Evolutionary conservation across 2,888 invertebrate species (phyloP).

Genomic region (Scrobipalpa costella): DNA sequence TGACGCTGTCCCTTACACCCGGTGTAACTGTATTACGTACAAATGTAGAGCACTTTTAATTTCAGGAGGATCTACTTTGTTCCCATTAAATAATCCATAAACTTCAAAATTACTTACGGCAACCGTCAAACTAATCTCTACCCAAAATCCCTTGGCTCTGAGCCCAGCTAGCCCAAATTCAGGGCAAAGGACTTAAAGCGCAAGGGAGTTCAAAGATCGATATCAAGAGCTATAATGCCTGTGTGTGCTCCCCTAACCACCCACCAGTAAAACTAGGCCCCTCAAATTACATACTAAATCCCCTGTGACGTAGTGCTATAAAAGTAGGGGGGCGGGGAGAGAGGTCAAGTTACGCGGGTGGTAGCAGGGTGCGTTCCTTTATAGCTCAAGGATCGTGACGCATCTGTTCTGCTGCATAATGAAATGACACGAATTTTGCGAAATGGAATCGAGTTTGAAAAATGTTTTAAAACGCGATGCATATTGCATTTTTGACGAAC

Average conservation of each 20-base stretch:
- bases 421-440: constrained; percentile 66
- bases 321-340: constrained; percentile 48
- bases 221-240: constrained; percentile 72
- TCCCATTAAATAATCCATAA: constrained; percentile 3
- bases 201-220: constrained; percentile 77
- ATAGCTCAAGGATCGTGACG: constrained; percentile 66
- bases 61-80: neutral
- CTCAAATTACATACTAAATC: constrained; percentile 56
- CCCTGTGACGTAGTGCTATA: constrained; percentile 46
- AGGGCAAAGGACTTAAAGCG: constrained; percentile 64
- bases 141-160: constrained; percentile 48
- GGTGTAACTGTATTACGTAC: no score
- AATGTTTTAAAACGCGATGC: constrained; percentile 16
- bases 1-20: no score
- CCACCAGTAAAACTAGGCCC: constrained; percentile 58
- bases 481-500: neutral
- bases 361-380: constrained; percentile 60
- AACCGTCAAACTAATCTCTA: constrained; percentile 14
- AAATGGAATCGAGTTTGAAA: constrained; percentile 43
- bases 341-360: constrained; percentile 51
- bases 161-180: constrained; percentile 69
- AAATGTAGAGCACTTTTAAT: neutral
- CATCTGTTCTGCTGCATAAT: constrained; percentile 73
- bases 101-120: constrained; percentile 15
- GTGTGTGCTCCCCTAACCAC: constrained; percentile 64